Evolutionary conservation across 2,797 vertebrate genomes (phyloP), one percentile per base, ranked within the genome.

Genomic region (Propithecus deckenii): DNA sequence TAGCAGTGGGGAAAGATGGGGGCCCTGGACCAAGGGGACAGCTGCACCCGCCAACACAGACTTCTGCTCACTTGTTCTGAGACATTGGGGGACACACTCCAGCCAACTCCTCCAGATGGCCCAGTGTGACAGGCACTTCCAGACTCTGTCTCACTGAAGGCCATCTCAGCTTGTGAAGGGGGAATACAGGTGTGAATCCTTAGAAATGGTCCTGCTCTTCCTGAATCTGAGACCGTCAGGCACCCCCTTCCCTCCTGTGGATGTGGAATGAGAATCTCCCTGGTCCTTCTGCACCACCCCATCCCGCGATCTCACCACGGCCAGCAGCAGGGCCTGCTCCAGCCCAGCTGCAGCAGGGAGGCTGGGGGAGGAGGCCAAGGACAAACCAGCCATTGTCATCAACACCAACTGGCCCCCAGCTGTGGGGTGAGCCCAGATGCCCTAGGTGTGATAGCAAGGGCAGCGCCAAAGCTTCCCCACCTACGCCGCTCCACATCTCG

Each of bases 381-480:
- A 97, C 95, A 97, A 89, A 71, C 7, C 28, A 71, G 78, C 79
- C 75, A 71, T 59, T 97, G 89, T 96, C 59, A 92, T 92, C 48
- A 38, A 86, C 14, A 85, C n/a, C 48, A 63, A 72, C 69, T 74
- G 65, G 61, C 72, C 38, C 43, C 79, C 50, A 46, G 69, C 79
- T 90, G 30, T 85, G 65, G 43, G 43, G 79, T n/a, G 57, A 84
- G 79, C 63, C 61, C 9, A 94, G 86, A 71, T 38, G 86, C 18
- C 63, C 50, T 7, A 95, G 86, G 75, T 43, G 86, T 15, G 72
- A 76, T 18, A 81, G 61, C 0, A 25, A 95, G 61, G 92, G 74
- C 84, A 87, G 48, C 15, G 41, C 63, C 61, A 74, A 55, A 28
- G 46, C 17, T 67, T 43, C 30, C 35, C 30, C 85, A 69, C 69